These are phyloP conservation scores for Ptychodera flava DNA, from an alignment of 35 echinoderm and acorn worm genomes.

Conservation along the genomic window DNA sequence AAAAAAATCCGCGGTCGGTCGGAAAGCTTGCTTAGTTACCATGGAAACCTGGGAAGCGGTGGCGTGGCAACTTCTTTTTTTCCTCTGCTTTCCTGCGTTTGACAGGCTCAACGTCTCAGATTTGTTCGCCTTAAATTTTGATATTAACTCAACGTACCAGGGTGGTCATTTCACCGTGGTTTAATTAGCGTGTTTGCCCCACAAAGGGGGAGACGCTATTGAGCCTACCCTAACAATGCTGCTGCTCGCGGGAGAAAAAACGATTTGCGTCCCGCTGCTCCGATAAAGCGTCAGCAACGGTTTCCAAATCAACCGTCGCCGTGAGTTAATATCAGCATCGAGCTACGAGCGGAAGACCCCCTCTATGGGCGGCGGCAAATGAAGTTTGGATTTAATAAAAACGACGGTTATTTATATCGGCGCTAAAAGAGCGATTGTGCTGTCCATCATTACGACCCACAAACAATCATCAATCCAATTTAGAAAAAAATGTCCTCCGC, in stretches of 20 bases:
- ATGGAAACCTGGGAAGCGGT: not conserved
- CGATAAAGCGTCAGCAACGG: not conserved
- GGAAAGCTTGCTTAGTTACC: not conserved
- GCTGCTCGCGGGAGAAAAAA: not conserved
- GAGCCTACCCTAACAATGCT: not conserved
- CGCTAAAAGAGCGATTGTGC: not conserved
- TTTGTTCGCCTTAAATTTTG: not conserved
- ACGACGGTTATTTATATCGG: not conserved
- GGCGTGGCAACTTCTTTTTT: not conserved
- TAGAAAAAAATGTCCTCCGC: not conserved
- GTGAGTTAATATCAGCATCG: not conserved
- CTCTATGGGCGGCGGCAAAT: not conserved
- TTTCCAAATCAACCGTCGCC: not conserved
- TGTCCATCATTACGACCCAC: not conserved
- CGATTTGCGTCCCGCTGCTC: not conserved
- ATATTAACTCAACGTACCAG: not conserved
- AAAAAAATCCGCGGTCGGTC: not conserved
- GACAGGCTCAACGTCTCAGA: not conserved
- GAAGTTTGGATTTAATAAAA: constrained; percentile 2
- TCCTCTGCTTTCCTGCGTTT: not conserved
- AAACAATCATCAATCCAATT: not conserved
- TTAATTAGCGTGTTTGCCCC: not conserved
- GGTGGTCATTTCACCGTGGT: not conserved
- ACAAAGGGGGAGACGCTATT: too few species aligned
- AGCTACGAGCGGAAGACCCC: not conserved